A percentile compares a stretch with the other conserved stretches of the same genome.
These are phyloP conservation scores for Pangasius krempfi DNA, from an alignment of 2,797 vertebrate species.

Conservation along the genomic window DNA sequence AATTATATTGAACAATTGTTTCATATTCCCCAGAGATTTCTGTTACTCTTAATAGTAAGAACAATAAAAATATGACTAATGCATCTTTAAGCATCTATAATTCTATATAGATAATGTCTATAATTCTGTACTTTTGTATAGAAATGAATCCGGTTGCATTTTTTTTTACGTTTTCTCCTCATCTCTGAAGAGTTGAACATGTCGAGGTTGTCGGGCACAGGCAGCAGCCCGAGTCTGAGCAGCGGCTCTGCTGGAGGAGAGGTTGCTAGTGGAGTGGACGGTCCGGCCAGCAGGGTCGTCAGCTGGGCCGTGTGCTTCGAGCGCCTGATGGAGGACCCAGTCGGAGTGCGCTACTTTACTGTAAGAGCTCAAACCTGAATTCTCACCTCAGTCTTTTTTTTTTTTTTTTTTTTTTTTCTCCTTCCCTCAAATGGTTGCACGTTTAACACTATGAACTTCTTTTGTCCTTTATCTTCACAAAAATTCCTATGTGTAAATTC, in stretches of 20 bases:
- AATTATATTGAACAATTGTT: too few species aligned
- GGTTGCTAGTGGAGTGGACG: background rate
- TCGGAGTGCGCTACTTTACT: slow-evolving; percentile 84
- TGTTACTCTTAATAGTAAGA: background rate
- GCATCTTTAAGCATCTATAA: background rate
- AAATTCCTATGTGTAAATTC: background rate
- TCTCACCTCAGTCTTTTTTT: background rate
- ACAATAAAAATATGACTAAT: background rate
- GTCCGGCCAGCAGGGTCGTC: slow-evolving; percentile 71
- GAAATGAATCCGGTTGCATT: background rate
- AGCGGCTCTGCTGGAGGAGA: slow-evolving; percentile 62
- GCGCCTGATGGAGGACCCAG: slow-evolving; percentile 79
- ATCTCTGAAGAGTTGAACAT: slow-evolving; percentile 77
- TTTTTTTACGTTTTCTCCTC: background rate
- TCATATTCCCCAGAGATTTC: background rate
- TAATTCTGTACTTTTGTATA: background rate
- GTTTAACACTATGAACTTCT: background rate
- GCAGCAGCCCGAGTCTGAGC: slow-evolving; percentile 81
- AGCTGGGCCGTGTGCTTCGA: slow-evolving; percentile 86
- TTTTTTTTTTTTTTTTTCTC: background rate
- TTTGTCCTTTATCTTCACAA: background rate
- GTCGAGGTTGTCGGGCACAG: slow-evolving; percentile 63
- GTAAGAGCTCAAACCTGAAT: slow-evolving; percentile 67
- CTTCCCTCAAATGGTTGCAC: background rate
- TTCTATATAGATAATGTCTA: too few species aligned